Evolutionary conservation across 2,888 invertebrate genomes (phyloP).

Genomic region (Mimumesa dahlbomi): DNA sequence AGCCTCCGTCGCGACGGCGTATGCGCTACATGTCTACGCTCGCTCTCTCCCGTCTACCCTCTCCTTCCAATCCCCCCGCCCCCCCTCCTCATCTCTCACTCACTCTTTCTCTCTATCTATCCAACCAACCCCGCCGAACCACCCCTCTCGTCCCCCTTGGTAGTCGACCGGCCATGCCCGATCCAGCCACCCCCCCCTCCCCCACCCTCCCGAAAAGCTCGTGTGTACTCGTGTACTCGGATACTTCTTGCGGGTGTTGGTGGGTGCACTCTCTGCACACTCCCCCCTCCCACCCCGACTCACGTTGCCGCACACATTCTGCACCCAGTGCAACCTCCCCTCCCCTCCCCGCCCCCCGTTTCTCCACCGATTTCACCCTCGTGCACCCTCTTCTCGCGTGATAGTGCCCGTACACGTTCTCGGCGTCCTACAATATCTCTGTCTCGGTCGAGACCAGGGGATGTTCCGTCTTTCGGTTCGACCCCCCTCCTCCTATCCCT

Average conservation of each 20-base stretch:
- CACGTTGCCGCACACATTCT: constrained; percentile 1
- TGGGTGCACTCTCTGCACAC: constrained; percentile 35
- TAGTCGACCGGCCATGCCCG: constrained; percentile 21
- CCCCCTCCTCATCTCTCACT: constrained; percentile 16
- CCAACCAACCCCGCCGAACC: constrained; percentile 13
- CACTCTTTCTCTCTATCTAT: constrained; percentile 5
- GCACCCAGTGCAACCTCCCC: constrained; percentile 34
- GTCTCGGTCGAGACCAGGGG: constrained; percentile 16
- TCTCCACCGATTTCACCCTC: constrained; percentile 9
- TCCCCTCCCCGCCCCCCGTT: neutral
- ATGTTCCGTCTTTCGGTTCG: constrained; percentile 33
- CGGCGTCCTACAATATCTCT: constrained; percentile 49
- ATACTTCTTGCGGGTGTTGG: constrained; percentile 53
- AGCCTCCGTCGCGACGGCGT: constrained; percentile 80
- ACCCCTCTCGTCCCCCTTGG: constrained; percentile 17
- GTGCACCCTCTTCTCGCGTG: constrained; percentile 41
- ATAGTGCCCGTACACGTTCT: constrained; percentile 37
- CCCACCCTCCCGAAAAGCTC: constrained; percentile 41
- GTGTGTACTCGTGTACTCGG: constrained; percentile 47
- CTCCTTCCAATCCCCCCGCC: constrained; percentile 26
- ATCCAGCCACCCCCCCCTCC: constrained; percentile 17
- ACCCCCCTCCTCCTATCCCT: constrained; percentile 12
- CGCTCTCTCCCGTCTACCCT: constrained; percentile 53
- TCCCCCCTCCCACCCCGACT: constrained; percentile 11
- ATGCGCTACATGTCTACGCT: constrained; percentile 77